A percentile compares a stretch with the other conserved stretches of the same genome.
phyloP scores from a whole-genome alignment of 2,888 invertebrate species.

The Agriopis leucophaearia region DNA sequence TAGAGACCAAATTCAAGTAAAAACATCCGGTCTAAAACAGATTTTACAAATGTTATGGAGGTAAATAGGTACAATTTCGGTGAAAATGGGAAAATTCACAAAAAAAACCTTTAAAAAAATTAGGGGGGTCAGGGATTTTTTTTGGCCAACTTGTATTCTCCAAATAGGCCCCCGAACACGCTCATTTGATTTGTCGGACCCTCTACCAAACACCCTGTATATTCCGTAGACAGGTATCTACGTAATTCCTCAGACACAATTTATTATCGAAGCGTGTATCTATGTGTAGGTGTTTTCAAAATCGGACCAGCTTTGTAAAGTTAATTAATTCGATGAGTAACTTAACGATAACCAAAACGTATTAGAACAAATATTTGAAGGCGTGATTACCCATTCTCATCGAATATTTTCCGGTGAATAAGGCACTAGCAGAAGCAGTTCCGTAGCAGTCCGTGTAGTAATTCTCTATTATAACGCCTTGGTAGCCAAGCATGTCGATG shows the following conservation, averaged over 20 bases:
- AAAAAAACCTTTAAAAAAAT: no score
- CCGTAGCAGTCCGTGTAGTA: constrained; percentile 93
- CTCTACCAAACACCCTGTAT: no score
- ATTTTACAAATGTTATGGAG: no score
- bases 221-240: background rate
- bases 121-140: no score
- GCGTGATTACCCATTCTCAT: constrained; percentile 88
- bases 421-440: constrained; percentile 91
- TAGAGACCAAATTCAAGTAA: no score
- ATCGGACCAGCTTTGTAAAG: constrained; percentile 5
- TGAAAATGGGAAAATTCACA: no score
- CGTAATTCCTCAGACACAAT: constrained; percentile 5
- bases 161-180: no score
- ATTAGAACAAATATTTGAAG: constrained; percentile 5
- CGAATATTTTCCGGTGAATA: constrained; percentile 93
- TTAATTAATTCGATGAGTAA: constrained; percentile 10
- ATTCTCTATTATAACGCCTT: constrained; percentile 92
- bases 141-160: no score
- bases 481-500: constrained; percentile 93
- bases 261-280: constrained; percentile 2
- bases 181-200: no score
- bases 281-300: constrained; percentile 21
- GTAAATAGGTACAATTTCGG: no score
- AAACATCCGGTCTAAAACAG: no score
- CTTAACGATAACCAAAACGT: background rate